Conservation (phyloP, 2,113 vertebrate genomes). For the Solenodon paradoxus region DNA sequence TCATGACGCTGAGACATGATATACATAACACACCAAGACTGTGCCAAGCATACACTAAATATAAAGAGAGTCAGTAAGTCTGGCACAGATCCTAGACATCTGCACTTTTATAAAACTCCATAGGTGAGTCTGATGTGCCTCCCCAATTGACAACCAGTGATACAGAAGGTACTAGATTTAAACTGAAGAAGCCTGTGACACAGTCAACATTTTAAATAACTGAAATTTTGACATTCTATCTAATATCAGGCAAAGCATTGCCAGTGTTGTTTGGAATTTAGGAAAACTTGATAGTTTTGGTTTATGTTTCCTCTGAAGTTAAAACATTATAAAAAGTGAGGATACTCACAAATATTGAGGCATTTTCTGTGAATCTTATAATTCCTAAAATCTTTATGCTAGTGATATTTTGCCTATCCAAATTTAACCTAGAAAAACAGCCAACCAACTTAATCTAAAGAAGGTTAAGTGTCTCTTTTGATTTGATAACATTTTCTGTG, state of each 20-base stretch:
- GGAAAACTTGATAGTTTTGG: background rate
- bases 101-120: background rate
- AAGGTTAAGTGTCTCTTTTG: background rate
- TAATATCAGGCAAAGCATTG: background rate
- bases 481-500: constrained; percentile 19
- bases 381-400: background rate
- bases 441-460: background rate
- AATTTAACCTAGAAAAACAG: constrained; percentile 6
- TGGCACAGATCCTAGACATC: background rate
- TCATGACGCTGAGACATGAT: background rate
- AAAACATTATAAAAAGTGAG: background rate
- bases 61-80: constrained; percentile 14
- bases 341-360: background rate
- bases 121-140: background rate
- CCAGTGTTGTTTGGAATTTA: background rate
- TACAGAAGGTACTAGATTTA: background rate
- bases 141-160: background rate
- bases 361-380: background rate
- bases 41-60: background rate
- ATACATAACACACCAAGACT: background rate
- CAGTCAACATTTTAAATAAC: constrained; percentile 9
- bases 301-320: background rate
- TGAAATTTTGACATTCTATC: background rate
- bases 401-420: background rate
- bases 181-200: background rate